Percentiles rank a stretch among this genome's conserved stretches.
Evolutionary conservation across 2,113 vertebrate genomes (phyloP).

Genomic region (Chroicocephalus ridibundus): DNA sequence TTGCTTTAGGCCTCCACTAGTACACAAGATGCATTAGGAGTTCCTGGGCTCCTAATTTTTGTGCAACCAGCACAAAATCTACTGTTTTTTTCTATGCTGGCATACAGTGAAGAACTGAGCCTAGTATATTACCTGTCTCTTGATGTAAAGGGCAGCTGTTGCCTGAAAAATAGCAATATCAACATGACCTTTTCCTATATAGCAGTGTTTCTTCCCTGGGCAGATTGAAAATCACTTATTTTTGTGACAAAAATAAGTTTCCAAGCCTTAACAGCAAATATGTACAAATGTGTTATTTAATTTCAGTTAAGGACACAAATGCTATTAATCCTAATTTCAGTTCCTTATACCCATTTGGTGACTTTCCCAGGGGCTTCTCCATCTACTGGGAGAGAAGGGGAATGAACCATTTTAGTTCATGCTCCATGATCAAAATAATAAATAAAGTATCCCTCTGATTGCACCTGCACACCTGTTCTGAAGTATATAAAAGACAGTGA

Average conservation of each 20-base stretch:
- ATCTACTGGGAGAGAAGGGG: background rate
- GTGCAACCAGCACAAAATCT: background rate
- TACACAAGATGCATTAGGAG: background rate
- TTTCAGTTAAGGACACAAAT: background rate
- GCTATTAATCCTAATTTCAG: background rate
- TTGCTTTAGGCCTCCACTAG: background rate
- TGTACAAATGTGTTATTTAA: background rate
- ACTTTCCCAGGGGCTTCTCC: background rate
- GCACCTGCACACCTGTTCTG: background rate
- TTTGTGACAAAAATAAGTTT: background rate
- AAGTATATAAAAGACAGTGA: background rate
- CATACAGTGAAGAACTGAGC: background rate
- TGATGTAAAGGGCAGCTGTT: background rate
- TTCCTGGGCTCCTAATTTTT: background rate
- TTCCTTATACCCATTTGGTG: background rate
- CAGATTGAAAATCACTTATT: background rate
- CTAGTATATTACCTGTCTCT: background rate
- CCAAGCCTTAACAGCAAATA: background rate
- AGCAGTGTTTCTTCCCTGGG: background rate
- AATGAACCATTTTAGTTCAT: background rate
- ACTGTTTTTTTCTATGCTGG: background rate
- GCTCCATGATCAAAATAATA: background rate
- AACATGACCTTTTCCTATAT: background rate
- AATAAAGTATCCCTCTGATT: background rate
- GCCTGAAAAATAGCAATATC: background rate